Evolutionary conservation across 2,888 invertebrate genomes (phyloP), one percentile per base, ranked within the genome.

Genomic region (Lasioglossum morio): DNA sequence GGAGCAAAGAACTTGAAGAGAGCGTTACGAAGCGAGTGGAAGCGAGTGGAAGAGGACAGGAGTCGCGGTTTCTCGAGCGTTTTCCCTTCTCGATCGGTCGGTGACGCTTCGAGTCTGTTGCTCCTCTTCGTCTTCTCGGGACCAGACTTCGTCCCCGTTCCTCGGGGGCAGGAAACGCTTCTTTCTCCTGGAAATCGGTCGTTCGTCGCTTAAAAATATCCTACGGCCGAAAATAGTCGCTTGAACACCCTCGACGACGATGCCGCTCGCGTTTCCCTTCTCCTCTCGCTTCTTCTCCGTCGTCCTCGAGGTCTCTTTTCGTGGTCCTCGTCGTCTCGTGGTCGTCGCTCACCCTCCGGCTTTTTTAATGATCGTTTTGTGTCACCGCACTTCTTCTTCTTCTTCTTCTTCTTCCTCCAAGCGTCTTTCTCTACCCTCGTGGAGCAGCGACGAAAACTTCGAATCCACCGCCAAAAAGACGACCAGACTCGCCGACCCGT

Each of bases 121-220:
- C 19, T 60, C 23, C 23, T 30, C 72, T 27, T 19, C 53, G 63
- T 27, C 37, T 69, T 69, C 30, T 5, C 53, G 53, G 53, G 53
- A 53, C 7, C 23, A 14, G 60, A 60, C 60, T 30, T 60, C 14
- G 60, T 27, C 14, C 60, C 34, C 53, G 53, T 53, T 53, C 23
- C 8, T 53, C 53, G 82, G 66, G 78, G 63, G 60, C 82, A 86
- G 84, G 82, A 87, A 82, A 84, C 79, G 78, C 77, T 89, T 88
- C 87, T 90, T 87, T 86, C 89, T 89, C 81, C 84, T 87, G 78
- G 85, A 89, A 87, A 89, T 89, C 88, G 87, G 84, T 73, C 85
- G 87, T 84, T 90, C 81, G 80, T 90, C 79, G 90, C 89, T 93
- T 93, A 93, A 94, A 94, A 94, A 94, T 94, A 94, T 91, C 91